phyloP scores from a whole-genome alignment of 1,140 invertebrate species.

The Heliconius eleuchia region DNA sequence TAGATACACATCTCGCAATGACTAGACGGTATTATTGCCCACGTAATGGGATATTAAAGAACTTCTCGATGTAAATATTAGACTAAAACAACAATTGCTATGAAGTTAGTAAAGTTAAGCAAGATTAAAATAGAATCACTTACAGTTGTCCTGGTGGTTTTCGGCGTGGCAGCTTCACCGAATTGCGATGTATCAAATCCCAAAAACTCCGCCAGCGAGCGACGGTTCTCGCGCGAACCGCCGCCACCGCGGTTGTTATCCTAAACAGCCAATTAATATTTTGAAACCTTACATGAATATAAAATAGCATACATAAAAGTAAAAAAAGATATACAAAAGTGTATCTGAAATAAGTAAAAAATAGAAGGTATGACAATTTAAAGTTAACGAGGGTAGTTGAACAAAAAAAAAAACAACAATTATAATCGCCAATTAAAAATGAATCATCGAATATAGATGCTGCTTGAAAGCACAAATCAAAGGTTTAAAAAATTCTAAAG shows the following conservation, averaged over 20 bases:
- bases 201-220: conserved; percentile 59
- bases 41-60: conserved; percentile 24
- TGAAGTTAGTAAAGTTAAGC: not conserved
- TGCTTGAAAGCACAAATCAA: too few relatives aligned
- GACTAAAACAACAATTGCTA: not conserved
- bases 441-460: not conserved
- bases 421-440: not conserved
- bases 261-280: conserved; percentile 40
- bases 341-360: not conserved
- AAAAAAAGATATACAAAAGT: not conserved
- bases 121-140: conserved; percentile 40
- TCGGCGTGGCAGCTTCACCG: conserved; percentile 46
- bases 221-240: conserved; percentile 59
- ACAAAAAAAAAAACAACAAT: not conserved
- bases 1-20: conserved; percentile 30
- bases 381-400: not conserved
- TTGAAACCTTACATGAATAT: not conserved
- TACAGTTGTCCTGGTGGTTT: conserved; percentile 45
- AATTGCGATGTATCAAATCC: conserved; percentile 49
- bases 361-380: not conserved
- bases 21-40: conserved; percentile 34
- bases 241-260: conserved; percentile 57
- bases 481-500: not conserved
- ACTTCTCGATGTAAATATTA: conserved; percentile 14
- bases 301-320: not conserved